Base-by-base conservation (phyloP, 2,797 vertebrate species). In the Ambastaia sidthimunki region DNA sequence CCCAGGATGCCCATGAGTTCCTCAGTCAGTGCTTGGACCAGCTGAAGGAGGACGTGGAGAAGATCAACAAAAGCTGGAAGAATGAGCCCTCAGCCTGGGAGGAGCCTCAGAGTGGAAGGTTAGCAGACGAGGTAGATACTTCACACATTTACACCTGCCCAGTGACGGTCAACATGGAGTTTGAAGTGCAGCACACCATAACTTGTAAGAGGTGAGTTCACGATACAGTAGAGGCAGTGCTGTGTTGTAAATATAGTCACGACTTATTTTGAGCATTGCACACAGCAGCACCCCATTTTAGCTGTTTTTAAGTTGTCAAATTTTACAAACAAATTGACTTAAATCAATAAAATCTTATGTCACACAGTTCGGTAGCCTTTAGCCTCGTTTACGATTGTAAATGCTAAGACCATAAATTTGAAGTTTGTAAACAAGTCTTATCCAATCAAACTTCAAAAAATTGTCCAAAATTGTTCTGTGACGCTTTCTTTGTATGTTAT, bases 1-100 rank as follows among this genome's bases (percentile, higher is more conserved):
- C 62, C 1, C 81, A 99, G 98, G 98, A 99, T 84, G 98, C 98
- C 44, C 98, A 99, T 71, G 98, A 99, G 90, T 99, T 99, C 89
- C 88, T 99, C 89, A 98, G 98, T 88, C 98, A 99, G 90, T 99
- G 98, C 91, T 91, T 99, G 90, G 98, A 99, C 89, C 98, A 99
- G 88, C 90, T 99, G 70, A 99, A 99, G 87, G 98, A 99, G 12
- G 98, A 99, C n/a, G 96, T 99, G 88, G 98, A 98, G 86, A 98
- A 97, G 83, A 92, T 99, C 85, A 99, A 99, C 90, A 99, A 97
- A 91, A 96, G 90, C 80, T 97, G 95, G 93, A 95, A 94, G 69
- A 95, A 89, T 0, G 97, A 99, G 48, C 57, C 91, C 1, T 28
- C 90, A 0, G 85, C 91, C n/a, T 85, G 89, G 78, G 98, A 98